phyloP scores from a whole-genome alignment of 2,113 vertebrate genomes.

The Thryonomys swinderianus region DNA sequence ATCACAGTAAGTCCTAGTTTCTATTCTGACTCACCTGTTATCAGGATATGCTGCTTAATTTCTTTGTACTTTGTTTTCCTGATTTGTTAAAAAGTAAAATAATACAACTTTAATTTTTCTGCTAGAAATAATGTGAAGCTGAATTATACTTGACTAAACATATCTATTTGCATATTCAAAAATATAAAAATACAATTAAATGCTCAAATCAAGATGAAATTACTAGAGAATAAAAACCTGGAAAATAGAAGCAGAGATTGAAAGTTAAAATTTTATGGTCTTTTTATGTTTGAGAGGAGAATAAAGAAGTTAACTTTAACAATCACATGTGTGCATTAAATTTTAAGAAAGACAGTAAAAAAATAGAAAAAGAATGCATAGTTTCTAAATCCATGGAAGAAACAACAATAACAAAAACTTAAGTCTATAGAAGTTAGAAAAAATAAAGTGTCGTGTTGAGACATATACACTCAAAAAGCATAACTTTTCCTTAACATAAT shows the following conservation, averaged over 20 bases:
- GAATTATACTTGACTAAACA: not conserved
- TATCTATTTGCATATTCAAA: not conserved
- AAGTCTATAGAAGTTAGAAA: not conserved
- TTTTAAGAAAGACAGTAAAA: not conserved
- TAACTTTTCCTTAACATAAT: not conserved
- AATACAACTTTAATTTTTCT: not conserved
- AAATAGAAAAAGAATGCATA: not conserved
- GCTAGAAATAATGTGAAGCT: not conserved
- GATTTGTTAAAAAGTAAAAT: slow-evolving; percentile 20
- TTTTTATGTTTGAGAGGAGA: not conserved
- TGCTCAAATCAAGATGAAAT: not conserved
- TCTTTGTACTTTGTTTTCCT: not conserved
- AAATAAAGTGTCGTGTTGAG: not conserved
- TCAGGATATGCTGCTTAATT: too few species aligned
- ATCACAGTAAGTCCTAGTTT: not conserved
- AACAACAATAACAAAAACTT: not conserved
- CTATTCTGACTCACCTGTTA: not conserved
- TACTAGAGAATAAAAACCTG: slow-evolving; percentile 4
- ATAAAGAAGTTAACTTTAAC: not conserved
- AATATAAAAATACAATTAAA: not conserved
- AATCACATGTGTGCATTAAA: not conserved
- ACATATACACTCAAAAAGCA: not conserved
- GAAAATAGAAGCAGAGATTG: not conserved
- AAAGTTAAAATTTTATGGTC: not conserved
- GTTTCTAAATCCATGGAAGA: not conserved